A percentile compares a stretch with the other conserved stretches of the same genome.
Conservation (phyloP, 2,888 invertebrate species). For the Mactromeris polynyma region DNA sequence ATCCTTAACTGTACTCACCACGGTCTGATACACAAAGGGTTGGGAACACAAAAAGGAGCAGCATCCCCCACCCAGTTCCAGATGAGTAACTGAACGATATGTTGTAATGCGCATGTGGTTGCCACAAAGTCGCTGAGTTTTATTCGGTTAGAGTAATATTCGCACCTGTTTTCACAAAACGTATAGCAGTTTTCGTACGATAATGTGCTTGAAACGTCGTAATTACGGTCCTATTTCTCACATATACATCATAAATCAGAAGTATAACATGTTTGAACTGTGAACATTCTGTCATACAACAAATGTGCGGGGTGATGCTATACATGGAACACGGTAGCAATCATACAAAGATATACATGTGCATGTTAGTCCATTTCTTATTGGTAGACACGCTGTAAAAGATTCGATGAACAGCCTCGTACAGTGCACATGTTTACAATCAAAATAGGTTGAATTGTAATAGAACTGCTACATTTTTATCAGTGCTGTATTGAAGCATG, state of each 20-base stretch:
- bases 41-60: not conserved
- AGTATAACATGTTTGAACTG: slow-evolving; percentile 3
- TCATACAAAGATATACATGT: too few species aligned
- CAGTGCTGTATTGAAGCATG: too few species aligned
- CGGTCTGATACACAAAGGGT: not conserved
- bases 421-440: too few species aligned
- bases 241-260: not conserved
- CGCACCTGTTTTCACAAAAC: not conserved
- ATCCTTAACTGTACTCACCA: not conserved
- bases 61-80: slow-evolving; percentile 1
- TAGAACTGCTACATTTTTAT: too few species aligned
- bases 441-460: too few species aligned
- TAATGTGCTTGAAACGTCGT: slow-evolving; percentile 12
- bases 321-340: too few species aligned
- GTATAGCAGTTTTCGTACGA: not conserved
- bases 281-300: not conserved
- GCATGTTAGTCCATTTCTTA: too few species aligned
- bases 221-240: not conserved
- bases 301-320: not conserved
- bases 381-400: too few species aligned
- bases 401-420: too few species aligned
- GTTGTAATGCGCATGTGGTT: not conserved
- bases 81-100: not conserved
- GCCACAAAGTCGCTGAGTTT: not conserved
- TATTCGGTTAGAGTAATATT: not conserved